Evolutionary conservation across 2,797 vertebrate genomes (phyloP).

Genomic region (Bradypodion pumilum): DNA sequence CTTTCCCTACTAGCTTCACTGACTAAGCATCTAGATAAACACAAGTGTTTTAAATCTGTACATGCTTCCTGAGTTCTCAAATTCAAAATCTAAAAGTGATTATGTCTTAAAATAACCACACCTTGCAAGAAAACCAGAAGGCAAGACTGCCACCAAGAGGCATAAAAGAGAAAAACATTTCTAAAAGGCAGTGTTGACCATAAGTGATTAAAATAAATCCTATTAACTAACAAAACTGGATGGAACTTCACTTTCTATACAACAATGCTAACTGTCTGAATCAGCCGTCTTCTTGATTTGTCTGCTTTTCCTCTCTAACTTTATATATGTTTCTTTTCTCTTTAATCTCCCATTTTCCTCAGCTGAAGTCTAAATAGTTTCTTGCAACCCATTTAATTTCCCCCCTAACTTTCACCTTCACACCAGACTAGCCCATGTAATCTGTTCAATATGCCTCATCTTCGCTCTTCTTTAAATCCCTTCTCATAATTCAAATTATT

Average conservation of each 20-base stretch:
- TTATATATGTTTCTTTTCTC: neutral
- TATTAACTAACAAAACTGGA: neutral
- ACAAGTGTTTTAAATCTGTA: neutral
- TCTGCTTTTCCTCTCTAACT: neutral
- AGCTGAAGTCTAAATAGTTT: neutral
- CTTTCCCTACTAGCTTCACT: rapidly evolving
- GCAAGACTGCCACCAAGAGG: constrained; percentile 75
- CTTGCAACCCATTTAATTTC: neutral
- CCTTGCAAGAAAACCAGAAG: constrained; percentile 26
- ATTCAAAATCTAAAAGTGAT: neutral
- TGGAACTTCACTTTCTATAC: neutral
- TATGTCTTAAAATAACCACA: neutral
- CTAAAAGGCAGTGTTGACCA: constrained; percentile 20
- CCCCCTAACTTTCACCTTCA: neutral
- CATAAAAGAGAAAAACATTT: neutral
- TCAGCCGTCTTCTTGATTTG: neutral
- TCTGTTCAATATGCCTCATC: neutral
- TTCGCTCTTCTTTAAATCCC: neutral
- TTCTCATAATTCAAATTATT: neutral
- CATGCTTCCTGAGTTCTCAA: rapidly evolving
- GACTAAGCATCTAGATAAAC: neutral
- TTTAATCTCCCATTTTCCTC: neutral
- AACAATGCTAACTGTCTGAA: neutral
- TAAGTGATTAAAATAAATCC: neutral
- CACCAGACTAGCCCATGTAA: neutral